Evolutionary conservation across 2,113 vertebrate genomes (phyloP).

Genomic region (Hydrochoerus hydrochaeris): DNA sequence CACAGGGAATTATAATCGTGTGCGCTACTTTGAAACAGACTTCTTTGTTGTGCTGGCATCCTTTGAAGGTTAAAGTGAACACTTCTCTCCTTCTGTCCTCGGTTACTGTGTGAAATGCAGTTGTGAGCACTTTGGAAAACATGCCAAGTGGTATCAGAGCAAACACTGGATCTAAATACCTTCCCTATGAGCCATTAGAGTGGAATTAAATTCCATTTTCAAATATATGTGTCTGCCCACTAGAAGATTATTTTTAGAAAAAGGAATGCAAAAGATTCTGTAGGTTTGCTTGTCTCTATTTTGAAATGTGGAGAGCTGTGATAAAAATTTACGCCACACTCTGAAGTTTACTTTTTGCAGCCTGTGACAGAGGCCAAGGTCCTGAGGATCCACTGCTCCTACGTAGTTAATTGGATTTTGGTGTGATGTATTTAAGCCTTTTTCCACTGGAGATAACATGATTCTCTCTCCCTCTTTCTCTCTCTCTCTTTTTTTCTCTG

Average conservation of each 20-base stretch:
- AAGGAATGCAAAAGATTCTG: not conserved
- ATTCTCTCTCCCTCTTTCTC: not conserved
- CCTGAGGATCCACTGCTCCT: not conserved
- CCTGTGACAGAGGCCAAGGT: not conserved
- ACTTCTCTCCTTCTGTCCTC: not conserved
- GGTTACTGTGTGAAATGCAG: not conserved
- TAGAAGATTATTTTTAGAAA: conserved; percentile 28
- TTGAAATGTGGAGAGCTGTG: not conserved
- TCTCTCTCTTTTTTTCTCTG: too few relatives aligned
- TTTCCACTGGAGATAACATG: conserved; percentile 22
- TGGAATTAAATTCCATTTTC: conserved; percentile 47
- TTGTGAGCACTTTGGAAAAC: conserved; percentile 27
- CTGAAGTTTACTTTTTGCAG: not conserved
- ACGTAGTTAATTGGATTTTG: not conserved
- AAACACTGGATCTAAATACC: not conserved
- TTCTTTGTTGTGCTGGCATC: not conserved
- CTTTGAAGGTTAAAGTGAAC: conserved; percentile 64
- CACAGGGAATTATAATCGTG: conserved; percentile 53
- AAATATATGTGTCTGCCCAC: not conserved
- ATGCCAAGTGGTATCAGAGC: conserved; percentile 30
- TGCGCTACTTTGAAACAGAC: conserved; percentile 19
- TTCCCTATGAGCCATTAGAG: conserved; percentile 13
- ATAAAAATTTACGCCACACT: not conserved
- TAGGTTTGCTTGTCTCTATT: not conserved
- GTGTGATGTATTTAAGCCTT: not conserved